phyloP scores from a whole-genome alignment of 2,888 invertebrate genomes.

The Drosophila infuscata region DNA sequence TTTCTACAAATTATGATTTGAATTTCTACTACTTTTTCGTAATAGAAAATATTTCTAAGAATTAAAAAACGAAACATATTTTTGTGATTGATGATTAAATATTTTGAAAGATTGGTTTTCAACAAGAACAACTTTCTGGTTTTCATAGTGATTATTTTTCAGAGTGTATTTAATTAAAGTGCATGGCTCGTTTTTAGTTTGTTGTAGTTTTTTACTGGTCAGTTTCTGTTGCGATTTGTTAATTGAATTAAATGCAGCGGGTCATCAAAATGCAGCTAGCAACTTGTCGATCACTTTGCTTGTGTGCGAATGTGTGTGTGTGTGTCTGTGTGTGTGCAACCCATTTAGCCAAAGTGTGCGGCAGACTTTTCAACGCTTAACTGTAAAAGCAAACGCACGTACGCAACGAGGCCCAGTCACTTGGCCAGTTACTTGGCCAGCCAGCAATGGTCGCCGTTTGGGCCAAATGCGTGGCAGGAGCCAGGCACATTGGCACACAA shows the following conservation, averaged over 20 bases:
- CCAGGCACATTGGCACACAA: slow-evolving; percentile 41
- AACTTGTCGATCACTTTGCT: slow-evolving; percentile 4
- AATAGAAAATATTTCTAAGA: too few species aligned
- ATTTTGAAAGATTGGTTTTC: neutral
- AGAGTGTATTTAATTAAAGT: slow-evolving; percentile 53
- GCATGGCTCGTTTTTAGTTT: slow-evolving; percentile 39
- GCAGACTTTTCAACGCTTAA: slow-evolving; percentile 55
- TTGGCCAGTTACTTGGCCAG: slow-evolving; percentile 46
- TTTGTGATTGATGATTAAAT: too few species aligned
- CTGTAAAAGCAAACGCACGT: slow-evolving; percentile 77
- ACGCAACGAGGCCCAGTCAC: slow-evolving; percentile 31
- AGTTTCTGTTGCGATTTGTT: slow-evolving; percentile 71
- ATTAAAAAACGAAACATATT: too few species aligned
- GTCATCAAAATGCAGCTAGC: slow-evolving; percentile 75
- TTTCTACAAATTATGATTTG: too few species aligned
- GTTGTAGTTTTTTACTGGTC: slow-evolving; percentile 29
- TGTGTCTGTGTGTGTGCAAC: slow-evolving; percentile 49
- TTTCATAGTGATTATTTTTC: neutral
- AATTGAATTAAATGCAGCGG: slow-evolving; percentile 78
- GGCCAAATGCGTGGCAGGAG: slow-evolving; percentile 45
- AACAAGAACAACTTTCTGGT: neutral
- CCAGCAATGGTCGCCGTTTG: slow-evolving; percentile 2
- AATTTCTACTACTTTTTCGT: too few species aligned
- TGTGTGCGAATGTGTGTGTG: neutral
- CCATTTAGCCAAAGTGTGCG: slow-evolving; percentile 70